Percentiles rank a stretch among this genome's conserved stretches.
Evolutionary conservation across 2,797 vertebrate genomes (phyloP).

Genomic region (Limnodromus scolopaceus): DNA sequence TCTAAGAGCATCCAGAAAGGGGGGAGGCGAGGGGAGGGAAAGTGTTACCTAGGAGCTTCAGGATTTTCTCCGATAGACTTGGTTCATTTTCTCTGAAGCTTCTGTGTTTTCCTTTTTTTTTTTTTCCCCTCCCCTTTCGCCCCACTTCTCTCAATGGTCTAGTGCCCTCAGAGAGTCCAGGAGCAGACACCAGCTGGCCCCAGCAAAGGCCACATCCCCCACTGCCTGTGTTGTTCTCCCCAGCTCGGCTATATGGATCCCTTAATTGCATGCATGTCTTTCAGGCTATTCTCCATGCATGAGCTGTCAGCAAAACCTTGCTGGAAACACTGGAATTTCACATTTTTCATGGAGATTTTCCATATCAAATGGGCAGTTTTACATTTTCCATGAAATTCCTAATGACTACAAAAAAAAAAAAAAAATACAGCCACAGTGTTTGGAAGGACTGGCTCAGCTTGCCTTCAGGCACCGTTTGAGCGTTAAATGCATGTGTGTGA

Average conservation of each 20-base stretch:
- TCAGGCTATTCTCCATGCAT: conserved; percentile 73
- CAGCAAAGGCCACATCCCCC: conserved; percentile 69
- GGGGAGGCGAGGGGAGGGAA: neutral
- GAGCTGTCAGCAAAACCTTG: conserved; percentile 69
- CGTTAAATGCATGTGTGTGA: conserved; percentile 42
- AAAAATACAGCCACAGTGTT: neutral
- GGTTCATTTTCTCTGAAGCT: conserved; percentile 57
- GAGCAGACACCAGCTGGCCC: conserved; percentile 72
- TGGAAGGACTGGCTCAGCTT: conserved; percentile 23
- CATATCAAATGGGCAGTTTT: conserved; percentile 51
- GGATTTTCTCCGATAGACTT: conserved; percentile 41
- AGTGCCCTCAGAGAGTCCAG: conserved; percentile 36
- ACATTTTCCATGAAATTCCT: conserved; percentile 70
- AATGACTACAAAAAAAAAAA: conserved; percentile 17
- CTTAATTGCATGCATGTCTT: conserved; percentile 69
- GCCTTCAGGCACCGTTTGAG: neutral
- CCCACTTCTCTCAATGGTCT: conserved; percentile 62
- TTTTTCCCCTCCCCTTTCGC: neutral
- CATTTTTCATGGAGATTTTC: conserved; percentile 73
- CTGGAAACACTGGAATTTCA: conserved; percentile 72
- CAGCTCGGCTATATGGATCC: conserved; percentile 25
- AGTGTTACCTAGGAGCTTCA: conserved; percentile 36
- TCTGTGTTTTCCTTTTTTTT: conserved; percentile 4
- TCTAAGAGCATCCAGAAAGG: neutral
- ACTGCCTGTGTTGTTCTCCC: conserved; percentile 53